Percentiles rank a stretch among this genome's conserved stretches.
These are phyloP conservation scores for Dinocampus coccinellae DNA, from an alignment of 2,888 invertebrate species.

Conservation along the genomic window DNA sequence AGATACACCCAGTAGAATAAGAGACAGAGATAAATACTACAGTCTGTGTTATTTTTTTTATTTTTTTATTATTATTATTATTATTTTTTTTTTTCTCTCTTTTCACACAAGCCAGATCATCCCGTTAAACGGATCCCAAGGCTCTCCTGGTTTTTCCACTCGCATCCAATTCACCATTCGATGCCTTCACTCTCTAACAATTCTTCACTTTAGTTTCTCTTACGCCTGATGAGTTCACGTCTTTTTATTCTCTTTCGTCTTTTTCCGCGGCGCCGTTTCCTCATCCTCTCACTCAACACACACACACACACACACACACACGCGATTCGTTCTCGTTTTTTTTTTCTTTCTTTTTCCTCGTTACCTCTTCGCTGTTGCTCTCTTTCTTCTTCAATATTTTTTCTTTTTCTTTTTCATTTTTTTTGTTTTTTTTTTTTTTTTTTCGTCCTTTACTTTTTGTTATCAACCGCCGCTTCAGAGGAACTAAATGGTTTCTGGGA, in stretches of 20 bases:
- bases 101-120: slow-evolving; percentile 57
- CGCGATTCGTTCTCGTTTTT: slow-evolving; percentile 23
- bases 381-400: slow-evolving; percentile 28
- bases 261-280: slow-evolving; percentile 39
- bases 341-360: slow-evolving; percentile 20
- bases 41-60: background rate
- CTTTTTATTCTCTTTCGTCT: slow-evolving; percentile 34
- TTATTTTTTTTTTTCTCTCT: slow-evolving; percentile 35
- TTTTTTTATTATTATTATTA: background rate
- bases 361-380: slow-evolving; percentile 38
- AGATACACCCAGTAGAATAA: too few species aligned
- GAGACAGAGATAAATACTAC: background rate
- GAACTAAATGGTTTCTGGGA: slow-evolving; percentile 63
- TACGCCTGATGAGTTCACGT: slow-evolving; percentile 44
- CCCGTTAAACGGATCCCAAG: slow-evolving; percentile 66
- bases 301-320: slow-evolving; percentile 37
- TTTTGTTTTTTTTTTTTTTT: slow-evolving; percentile 27
- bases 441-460: slow-evolving; percentile 50
- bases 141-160: slow-evolving; percentile 30
- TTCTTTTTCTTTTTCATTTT: slow-evolving; percentile 29
- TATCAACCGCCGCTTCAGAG: slow-evolving; percentile 52
- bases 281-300: slow-evolving; percentile 20
- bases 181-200: slow-evolving; percentile 37
- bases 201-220: slow-evolving; percentile 49
- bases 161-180: slow-evolving; percentile 21